Evolutionary conservation across 2,888 invertebrate species (phyloP), one percentile per base, ranked within the genome.

Genomic region (Tachina lurida): DNA sequence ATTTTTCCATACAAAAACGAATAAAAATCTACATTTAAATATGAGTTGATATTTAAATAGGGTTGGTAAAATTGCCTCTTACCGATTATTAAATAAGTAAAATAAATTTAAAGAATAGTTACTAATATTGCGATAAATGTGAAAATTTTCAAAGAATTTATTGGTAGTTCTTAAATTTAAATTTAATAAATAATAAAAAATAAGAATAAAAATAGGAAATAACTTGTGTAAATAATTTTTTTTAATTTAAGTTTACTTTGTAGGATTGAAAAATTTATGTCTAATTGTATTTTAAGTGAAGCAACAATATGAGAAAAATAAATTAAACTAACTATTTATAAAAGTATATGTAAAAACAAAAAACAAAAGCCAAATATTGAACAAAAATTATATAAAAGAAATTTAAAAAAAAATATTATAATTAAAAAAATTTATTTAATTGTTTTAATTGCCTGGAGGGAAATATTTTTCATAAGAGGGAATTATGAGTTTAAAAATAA

Each of bases 361-460:
- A 54, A 70, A 49, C 62, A 22, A 76, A 83, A 86, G 86, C 86
- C 86, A 86, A 83, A 86, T 76, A 86, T 73, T 86, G 62, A 86
- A 86, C 79, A 83, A 80, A 83, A 77, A 79, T 76, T 76, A 54
- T 63, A 56, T 54, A 75, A 74, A 60, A 80, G 39, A 52, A 78
- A 63, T 17, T 10, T 17, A 47, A 58, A 56, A 83, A 68, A 84
- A 45, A 15, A 49, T 41, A 52, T n/a, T n/a, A 65, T 15, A 45
- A 81, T 63, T 65, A 76, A 80, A 39, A n/a, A 68, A 10, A 1
- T 43, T 12, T 19, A 47, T 15, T 52, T 31, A 12, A 13, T 58
- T 39, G 31, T n/a, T 83, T 84, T 77, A 10, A 45, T 83, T 68
- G 7, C 15, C 3, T 67, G 17, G 4, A 13, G 56, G 1, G 17